Evolutionary conservation across 2,888 invertebrate species (phyloP).

Genomic region (Apeira syringaria): DNA sequence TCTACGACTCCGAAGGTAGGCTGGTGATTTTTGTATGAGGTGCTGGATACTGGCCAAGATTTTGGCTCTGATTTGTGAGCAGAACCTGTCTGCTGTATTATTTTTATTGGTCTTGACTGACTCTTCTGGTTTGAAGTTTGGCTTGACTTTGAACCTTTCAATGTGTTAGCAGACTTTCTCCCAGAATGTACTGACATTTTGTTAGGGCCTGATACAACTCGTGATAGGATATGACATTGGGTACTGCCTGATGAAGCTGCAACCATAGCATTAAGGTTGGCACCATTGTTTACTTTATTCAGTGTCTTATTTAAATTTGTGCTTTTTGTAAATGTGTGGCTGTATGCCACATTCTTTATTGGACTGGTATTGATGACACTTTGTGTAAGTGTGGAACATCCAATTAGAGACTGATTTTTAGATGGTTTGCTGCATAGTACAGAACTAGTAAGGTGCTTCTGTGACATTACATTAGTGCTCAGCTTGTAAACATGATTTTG

Average conservation of each 20-base stretch:
- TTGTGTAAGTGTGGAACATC: constrained; percentile 62
- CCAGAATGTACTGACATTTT: constrained; percentile 78
- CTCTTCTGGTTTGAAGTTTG: constrained; percentile 64
- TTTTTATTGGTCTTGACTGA: constrained; percentile 81
- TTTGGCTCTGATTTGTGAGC: constrained; percentile 68
- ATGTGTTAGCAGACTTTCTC: constrained; percentile 65
- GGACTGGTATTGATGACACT: constrained; percentile 67
- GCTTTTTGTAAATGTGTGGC: constrained; percentile 69
- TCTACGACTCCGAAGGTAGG: constrained; percentile 61
- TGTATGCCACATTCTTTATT: constrained; percentile 71
- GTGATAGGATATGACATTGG: constrained; percentile 75
- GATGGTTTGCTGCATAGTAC: constrained; percentile 69
- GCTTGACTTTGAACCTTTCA: constrained; percentile 67
- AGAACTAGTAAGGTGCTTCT: constrained; percentile 67
- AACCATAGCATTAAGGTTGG: constrained; percentile 73
- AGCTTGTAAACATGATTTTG: constrained; percentile 75
- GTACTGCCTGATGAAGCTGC: constrained; percentile 68
- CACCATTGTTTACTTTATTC: constrained; percentile 76
- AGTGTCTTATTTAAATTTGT: constrained; percentile 69
- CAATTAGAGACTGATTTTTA: constrained; percentile 70
- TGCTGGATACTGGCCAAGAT: constrained; percentile 67
- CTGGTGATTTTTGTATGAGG: constrained; percentile 67
- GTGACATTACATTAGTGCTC: constrained; percentile 62
- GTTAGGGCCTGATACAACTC: constrained; percentile 76
- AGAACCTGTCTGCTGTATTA: constrained; percentile 77